Evolutionary conservation across 2,888 invertebrate genomes (phyloP).

Genomic region (Drosophila picticornis): DNA sequence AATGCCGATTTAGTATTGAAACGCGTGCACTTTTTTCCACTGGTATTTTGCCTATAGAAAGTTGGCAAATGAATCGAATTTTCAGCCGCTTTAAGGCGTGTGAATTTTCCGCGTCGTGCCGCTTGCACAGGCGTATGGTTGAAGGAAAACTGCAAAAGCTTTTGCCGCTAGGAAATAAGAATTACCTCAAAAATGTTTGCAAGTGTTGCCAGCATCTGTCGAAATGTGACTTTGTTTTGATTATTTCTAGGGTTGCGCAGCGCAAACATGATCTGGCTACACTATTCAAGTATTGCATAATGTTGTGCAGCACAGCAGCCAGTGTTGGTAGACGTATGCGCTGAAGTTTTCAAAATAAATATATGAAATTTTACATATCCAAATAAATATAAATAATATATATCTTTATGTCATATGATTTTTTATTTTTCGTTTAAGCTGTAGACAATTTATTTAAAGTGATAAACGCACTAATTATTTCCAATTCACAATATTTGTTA

Average conservation of each 20-base stretch:
- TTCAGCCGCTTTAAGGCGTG: conserved; percentile 45
- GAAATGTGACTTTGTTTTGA: conserved; percentile 61
- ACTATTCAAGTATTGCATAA: conserved; percentile 47
- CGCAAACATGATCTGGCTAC: conserved; percentile 39
- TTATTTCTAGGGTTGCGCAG: conserved; percentile 54
- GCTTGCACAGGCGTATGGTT: conserved; percentile 63
- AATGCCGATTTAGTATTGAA: conserved; percentile 31
- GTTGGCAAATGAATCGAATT: conserved; percentile 64
- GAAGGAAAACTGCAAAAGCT: conserved; percentile 76
- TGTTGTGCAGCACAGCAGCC: not conserved
- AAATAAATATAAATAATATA: not conserved
- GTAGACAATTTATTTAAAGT: conserved; percentile 56
- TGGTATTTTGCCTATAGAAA: conserved; percentile 37
- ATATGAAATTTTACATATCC: not conserved
- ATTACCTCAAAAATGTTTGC: conserved; percentile 59
- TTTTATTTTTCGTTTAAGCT: conserved; percentile 29
- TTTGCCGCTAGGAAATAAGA: conserved; percentile 68
- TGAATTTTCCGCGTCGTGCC: conserved; percentile 48
- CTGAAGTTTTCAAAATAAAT: conserved; percentile 9
- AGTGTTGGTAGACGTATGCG: conserved; percentile 24
- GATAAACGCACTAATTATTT: conserved; percentile 55
- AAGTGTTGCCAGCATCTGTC: conserved; percentile 60
- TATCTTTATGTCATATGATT: not conserved
- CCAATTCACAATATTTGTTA: conserved; percentile 64
- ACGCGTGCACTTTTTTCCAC: conserved; percentile 49